Base-by-base conservation (phyloP, 23 tunicate species). In the Ascidia mentula region DNA sequence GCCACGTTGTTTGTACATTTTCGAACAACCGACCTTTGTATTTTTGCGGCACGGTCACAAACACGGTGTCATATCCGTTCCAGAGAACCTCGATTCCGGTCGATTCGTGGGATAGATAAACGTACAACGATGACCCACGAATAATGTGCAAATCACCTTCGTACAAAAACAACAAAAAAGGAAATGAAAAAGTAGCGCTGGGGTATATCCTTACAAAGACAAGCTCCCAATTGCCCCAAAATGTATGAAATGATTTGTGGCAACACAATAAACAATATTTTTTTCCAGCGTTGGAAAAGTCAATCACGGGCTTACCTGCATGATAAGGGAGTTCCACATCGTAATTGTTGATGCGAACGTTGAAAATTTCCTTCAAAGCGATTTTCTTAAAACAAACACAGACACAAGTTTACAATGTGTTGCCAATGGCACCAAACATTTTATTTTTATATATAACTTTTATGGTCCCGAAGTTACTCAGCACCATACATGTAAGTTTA, bases 261-360 rank as follows among this genome's bases (percentile, higher is more conserved):
- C n/a, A n/a, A n/a, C n/a, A n/a, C n/a, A n/a, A n/a, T n/a, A n/a
- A n/a, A n/a, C n/a, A n/a, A n/a, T n/a, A n/a, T n/a, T n/a, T n/a
- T n/a, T n/a, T n/a, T n/a, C n/a, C n/a, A n/a, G n/a, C n/a, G n/a
- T n/a, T n/a, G n/a, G n/a, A n/a, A n/a, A 53, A 53, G 12, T 20
- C 28, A 53, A 53, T 20, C 7, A 53, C 2, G 12, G 22, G 7
- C 65, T 72, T 75, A 86, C 90, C 80, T 38, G 81, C 40, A 73
- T 81, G 76, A 35, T 75, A 86, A 30, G 90, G 90, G 1, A 86
- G 75, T 59, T 86, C 80, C 33, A 86, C 80, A 6, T 86, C 90
- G 36, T 74, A 86, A 24, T 46, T 60, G 81, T 86, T 86, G 75
- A 86, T 85, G 77, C 71, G 79, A 13, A 85, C 89, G 9, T 35